Percentiles rank a stretch among this genome's conserved stretches.
These are phyloP conservation scores for Chrysina gloriosa DNA, from an alignment of 2,888 invertebrate species.

Conservation along the genomic window DNA sequence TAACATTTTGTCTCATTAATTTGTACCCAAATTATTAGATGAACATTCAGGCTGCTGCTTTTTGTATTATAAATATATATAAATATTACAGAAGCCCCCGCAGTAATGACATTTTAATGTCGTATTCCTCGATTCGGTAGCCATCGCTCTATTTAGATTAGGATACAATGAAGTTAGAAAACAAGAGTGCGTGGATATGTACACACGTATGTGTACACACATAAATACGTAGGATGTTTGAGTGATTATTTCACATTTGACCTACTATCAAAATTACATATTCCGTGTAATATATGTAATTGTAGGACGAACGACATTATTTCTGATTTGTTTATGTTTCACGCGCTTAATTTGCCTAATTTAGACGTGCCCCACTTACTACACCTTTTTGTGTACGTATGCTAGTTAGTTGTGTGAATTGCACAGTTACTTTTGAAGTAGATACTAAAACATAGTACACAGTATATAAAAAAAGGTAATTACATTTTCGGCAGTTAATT, in stretches of 20 bases:
- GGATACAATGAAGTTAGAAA: constrained; percentile 20
- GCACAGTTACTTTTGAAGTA: no score
- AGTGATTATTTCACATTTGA: constrained; percentile 26
- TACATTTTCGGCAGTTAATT: no score
- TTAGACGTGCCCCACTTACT: constrained; percentile 2
- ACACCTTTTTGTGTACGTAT: not conserved
- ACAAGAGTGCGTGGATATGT: not conserved
- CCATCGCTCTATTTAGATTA: constrained; percentile 15
- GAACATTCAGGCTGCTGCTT: no score
- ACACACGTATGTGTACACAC: not conserved
- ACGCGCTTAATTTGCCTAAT: constrained; percentile 16
- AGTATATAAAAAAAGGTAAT: no score
- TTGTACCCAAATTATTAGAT: no score
- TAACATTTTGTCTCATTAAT: no score
- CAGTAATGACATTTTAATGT: constrained; percentile 28
- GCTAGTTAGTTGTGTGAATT: not conserved
- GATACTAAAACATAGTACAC: no score
- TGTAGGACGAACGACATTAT: constrained; percentile 28
- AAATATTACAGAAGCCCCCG: not conserved
- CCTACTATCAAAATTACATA: constrained; percentile 23
- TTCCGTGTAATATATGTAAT: constrained; percentile 17
- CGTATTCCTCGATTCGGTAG: constrained; percentile 20
- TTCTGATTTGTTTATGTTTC: constrained; percentile 31
- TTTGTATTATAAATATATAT: not conserved
- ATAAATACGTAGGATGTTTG: not conserved